Conservation (phyloP, 1,140 invertebrate genomes). For the Drosophila ambigua region DNA sequence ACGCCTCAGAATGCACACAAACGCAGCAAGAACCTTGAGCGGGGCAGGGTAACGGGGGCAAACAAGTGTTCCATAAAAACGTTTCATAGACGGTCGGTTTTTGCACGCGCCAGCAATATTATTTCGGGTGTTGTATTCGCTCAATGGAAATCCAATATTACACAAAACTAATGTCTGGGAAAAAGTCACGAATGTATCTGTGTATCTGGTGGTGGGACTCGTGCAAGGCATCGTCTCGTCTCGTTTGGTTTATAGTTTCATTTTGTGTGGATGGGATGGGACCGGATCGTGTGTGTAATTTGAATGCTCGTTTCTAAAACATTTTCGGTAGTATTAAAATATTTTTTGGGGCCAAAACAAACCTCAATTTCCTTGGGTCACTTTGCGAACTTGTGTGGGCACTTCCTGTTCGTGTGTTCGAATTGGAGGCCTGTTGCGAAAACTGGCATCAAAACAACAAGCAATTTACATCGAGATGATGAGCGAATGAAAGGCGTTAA, state of each 20-base stretch:
- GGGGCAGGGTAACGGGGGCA: too few relatives aligned
- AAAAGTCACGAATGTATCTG: conserved; percentile 11
- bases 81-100: conserved; percentile 12
- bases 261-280: too few relatives aligned
- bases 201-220: background rate
- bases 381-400: conserved; percentile 23
- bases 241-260: too few relatives aligned
- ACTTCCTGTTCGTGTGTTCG: conserved; percentile 25
- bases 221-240: conserved; percentile 1
- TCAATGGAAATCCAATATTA: conserved; percentile 47
- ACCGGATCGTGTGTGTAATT: conserved; percentile 2
- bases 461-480: conserved; percentile 51
- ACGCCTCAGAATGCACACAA: background rate
- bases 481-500: conserved; percentile 49
- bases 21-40: conserved; percentile 7
- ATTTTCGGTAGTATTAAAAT: background rate
- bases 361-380: background rate
- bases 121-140: conserved; percentile 4
- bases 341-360: background rate
- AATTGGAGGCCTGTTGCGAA: conserved; percentile 23
- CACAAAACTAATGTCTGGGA: conserved; percentile 6
- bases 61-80: conserved; percentile 12
- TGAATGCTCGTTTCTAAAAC: conserved; percentile 1
- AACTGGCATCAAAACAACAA: conserved; percentile 68
- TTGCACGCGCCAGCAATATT: conserved; percentile 40